phyloP scores from a whole-genome alignment of 37 sponge, comb jelly and placozoan species.

The Geodia barretti region DNA sequence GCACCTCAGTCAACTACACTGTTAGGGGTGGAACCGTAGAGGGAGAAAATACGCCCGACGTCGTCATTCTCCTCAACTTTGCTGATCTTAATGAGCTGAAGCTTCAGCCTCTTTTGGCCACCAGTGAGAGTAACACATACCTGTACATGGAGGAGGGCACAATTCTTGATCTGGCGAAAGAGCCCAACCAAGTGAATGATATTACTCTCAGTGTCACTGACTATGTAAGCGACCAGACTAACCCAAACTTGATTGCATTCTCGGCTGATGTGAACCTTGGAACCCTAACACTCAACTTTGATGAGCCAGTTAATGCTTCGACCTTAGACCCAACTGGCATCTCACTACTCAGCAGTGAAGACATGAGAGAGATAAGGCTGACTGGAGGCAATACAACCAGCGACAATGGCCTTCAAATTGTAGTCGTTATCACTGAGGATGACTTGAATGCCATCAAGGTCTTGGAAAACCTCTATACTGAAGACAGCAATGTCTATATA shows the following conservation, averaged over 20 bases:
- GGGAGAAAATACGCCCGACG: slow-evolving; percentile 50
- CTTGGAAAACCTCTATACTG: slow-evolving; percentile 57
- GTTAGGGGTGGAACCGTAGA: slow-evolving; percentile 41
- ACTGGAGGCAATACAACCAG: slow-evolving; percentile 81
- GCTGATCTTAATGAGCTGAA: slow-evolving; percentile 79
- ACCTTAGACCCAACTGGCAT: slow-evolving; percentile 61
- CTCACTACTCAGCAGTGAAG: slow-evolving; percentile 39
- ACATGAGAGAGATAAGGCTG: slow-evolving; percentile 21
- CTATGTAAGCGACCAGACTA: slow-evolving; percentile 50
- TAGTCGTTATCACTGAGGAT: slow-evolving; percentile 32
- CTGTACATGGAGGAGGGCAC: slow-evolving; percentile 34
- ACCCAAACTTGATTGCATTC: slow-evolving; percentile 54
- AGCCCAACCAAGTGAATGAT: slow-evolving; percentile 32
- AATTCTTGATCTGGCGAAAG: slow-evolving; percentile 57
- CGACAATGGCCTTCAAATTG: slow-evolving; percentile 58
- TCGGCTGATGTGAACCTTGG: slow-evolving; percentile 61
- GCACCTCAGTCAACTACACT: slow-evolving; percentile 5
- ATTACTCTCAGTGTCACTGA: slow-evolving; percentile 5
- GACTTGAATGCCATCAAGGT: slow-evolving; percentile 78
- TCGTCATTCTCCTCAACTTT: slow-evolving; percentile 38
- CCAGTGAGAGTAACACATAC: slow-evolving; percentile 53
- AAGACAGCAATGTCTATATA: slow-evolving; percentile 39
- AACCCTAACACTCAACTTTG: slow-evolving; percentile 74
- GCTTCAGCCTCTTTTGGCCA: slow-evolving; percentile 63
- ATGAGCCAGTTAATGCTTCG: slow-evolving; percentile 82